Conservation (phyloP, 1,140 invertebrate genomes). For the Drosophila kurseongensis region DNA sequence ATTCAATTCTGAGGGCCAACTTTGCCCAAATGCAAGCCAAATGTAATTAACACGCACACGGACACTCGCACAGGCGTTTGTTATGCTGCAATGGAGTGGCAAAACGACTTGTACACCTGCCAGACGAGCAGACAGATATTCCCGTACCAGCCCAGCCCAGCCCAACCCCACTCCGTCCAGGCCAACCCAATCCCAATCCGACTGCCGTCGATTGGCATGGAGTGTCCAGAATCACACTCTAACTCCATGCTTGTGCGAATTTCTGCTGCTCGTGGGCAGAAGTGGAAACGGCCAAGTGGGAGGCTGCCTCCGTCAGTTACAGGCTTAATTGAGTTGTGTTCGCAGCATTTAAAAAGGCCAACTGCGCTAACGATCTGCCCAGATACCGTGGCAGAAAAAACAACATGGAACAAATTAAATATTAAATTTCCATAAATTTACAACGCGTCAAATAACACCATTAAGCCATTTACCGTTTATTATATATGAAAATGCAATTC, state of each 20-base stretch:
- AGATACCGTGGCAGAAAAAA: slow-evolving; percentile 16
- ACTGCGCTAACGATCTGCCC: slow-evolving; percentile 61
- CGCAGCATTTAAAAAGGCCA: slow-evolving; percentile 75
- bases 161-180: slow-evolving; percentile 13
- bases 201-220: slow-evolving; percentile 57
- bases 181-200: slow-evolving; percentile 16
- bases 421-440: background rate
- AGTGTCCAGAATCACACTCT: slow-evolving; percentile 32
- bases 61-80: slow-evolving; percentile 11
- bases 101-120: slow-evolving; percentile 63
- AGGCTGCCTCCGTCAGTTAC: slow-evolving; percentile 34
- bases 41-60: slow-evolving; percentile 78
- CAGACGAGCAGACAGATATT: slow-evolving; percentile 17
- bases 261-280: slow-evolving; percentile 8
- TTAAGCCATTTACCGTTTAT: background rate
- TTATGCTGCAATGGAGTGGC: slow-evolving; percentile 39
- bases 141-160: slow-evolving; percentile 6
- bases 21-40: slow-evolving; percentile 72
- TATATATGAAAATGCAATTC: background rate
- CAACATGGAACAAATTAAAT: background rate
- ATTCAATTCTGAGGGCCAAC: slow-evolving; percentile 70
- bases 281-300: slow-evolving; percentile 18
- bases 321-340: slow-evolving; percentile 78
- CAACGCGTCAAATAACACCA: background rate
- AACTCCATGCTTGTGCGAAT: slow-evolving; percentile 38